These are phyloP conservation scores for Aleiodes sp. DNA, from an alignment of 1,140 invertebrate species.

Conservation along the genomic window DNA sequence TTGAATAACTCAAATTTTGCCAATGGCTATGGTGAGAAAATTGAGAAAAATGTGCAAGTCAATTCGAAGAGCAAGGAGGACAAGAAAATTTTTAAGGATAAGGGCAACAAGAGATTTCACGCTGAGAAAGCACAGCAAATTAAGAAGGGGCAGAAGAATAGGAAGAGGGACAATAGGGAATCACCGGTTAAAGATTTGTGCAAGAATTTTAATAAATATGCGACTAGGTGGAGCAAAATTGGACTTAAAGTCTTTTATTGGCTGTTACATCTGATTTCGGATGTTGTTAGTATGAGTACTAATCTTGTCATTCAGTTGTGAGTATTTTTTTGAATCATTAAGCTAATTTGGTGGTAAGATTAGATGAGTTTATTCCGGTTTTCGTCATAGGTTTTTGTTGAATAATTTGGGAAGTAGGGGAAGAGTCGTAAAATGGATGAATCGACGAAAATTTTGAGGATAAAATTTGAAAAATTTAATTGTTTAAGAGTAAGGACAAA, in stretches of 20 bases:
- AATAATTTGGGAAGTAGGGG: no score
- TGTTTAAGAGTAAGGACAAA: no score
- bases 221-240: constrained; percentile 75
- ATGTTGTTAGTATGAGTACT: constrained; percentile 79
- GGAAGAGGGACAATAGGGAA: constrained; percentile 58
- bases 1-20: no score
- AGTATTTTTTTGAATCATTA: constrained; percentile 61
- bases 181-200: constrained; percentile 62
- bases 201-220: constrained; percentile 67
- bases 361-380: no score
- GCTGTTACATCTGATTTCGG: constrained; percentile 80
- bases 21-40: constrained; percentile 53
- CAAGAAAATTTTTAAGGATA: constrained; percentile 60
- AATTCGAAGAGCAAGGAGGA: constrained; percentile 62
- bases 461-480: no score
- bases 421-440: no score
- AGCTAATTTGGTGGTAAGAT: no score
- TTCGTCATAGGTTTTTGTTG: no score
- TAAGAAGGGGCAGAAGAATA: constrained; percentile 56
- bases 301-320: constrained; percentile 80
- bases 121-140: constrained; percentile 61
- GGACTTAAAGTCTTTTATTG: constrained; percentile 75
- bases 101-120: constrained; percentile 60
- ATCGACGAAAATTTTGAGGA: no score
- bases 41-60: constrained; percentile 66